Percentiles rank a stretch among this genome's conserved stretches.
phyloP scores from a whole-genome alignment of 2,888 invertebrate genomes.

The Anodontia alba region DNA sequence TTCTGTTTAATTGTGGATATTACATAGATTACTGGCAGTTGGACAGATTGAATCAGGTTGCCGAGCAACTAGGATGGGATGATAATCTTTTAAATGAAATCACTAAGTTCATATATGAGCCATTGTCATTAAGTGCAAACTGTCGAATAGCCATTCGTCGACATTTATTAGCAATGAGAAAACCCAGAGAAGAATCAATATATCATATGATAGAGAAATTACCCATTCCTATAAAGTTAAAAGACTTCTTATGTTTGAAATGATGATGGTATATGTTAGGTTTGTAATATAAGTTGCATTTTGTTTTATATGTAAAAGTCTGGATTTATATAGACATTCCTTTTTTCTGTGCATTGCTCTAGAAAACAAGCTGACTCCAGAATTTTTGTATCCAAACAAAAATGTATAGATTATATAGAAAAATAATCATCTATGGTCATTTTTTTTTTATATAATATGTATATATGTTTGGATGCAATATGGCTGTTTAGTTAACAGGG shows the following conservation, averaged over 20 bases:
- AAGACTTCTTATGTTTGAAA: slow-evolving; percentile 41
- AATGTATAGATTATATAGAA: too few species aligned
- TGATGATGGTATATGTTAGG: background rate
- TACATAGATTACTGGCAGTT: slow-evolving; percentile 49
- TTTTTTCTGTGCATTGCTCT: too few species aligned
- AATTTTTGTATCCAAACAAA: too few species aligned
- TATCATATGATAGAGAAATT: slow-evolving; percentile 37
- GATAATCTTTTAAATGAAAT: slow-evolving; percentile 43
- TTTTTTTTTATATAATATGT: too few species aligned
- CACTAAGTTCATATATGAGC: slow-evolving; percentile 39
- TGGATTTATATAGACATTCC: too few species aligned
- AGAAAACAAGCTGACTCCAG: too few species aligned
- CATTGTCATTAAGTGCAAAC: slow-evolving; percentile 42
- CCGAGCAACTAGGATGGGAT: slow-evolving; percentile 49
- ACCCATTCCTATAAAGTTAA: slow-evolving; percentile 48
- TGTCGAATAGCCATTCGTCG: slow-evolving; percentile 47
- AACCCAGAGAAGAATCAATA: slow-evolving; percentile 9
- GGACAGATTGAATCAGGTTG: slow-evolving; percentile 40
- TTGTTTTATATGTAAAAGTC: too few species aligned
- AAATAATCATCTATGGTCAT: too few species aligned
- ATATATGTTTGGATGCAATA: too few species aligned
- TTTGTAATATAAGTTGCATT: too few species aligned
- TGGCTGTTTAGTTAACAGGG: too few species aligned
- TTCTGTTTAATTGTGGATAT: slow-evolving; percentile 59
- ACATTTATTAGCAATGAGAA: slow-evolving; percentile 43